Evolutionary conservation across 2,113 vertebrate genomes (phyloP).

Genomic region (Pterocles burchelli): DNA sequence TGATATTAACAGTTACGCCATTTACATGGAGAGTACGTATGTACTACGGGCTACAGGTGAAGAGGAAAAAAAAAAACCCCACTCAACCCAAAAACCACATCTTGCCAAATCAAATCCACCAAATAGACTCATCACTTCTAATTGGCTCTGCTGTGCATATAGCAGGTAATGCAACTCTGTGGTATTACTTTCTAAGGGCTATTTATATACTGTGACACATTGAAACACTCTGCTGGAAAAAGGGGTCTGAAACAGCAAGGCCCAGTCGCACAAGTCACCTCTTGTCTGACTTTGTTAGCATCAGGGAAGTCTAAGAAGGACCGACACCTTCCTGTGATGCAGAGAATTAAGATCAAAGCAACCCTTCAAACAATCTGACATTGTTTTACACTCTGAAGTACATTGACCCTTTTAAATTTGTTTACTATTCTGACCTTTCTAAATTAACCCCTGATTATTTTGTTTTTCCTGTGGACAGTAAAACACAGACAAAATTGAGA

Average conservation of each 20-base stretch:
- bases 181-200: not conserved
- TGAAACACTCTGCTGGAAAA: conserved; percentile 43
- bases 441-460: conserved; percentile 38
- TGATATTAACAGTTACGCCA: not conserved
- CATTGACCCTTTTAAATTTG: conserved; percentile 65
- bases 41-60: not conserved
- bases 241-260: conserved; percentile 1
- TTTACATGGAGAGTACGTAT: not conserved
- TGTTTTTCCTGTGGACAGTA: conserved; percentile 21
- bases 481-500: conserved; percentile 14
- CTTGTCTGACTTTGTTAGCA: conserved; percentile 69
- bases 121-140: conserved; percentile 38
- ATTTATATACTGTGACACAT: conserved; percentile 35
- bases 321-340: conserved; percentile 26
- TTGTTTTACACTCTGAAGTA: conserved; percentile 48
- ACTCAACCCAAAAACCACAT: not conserved
- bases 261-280: conserved; percentile 18
- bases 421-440: conserved; percentile 65
- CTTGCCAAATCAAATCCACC: conserved; percentile 43
- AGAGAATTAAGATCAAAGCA: conserved; percentile 67
- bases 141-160: conserved; percentile 18
- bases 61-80: not conserved
- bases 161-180: not conserved
- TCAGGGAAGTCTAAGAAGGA: conserved; percentile 59
- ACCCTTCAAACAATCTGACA: conserved; percentile 61